Base-by-base conservation (phyloP, 1,140 invertebrate genomes). In the Teleogryllus occipitalis region DNA sequence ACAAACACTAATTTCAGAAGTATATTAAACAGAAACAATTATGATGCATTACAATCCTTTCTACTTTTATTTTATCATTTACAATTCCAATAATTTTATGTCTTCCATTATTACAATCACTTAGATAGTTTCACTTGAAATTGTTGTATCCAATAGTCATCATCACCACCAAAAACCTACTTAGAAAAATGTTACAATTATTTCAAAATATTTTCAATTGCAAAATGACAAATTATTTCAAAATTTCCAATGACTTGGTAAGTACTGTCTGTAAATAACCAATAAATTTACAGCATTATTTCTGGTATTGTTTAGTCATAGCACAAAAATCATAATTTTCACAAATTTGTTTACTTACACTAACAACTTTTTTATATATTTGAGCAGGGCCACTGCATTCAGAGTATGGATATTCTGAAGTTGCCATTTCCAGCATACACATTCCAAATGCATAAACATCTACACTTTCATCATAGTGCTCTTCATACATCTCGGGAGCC, bases 391-490 rank as follows among this genome's bases (percentile, higher is more conserved):
- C 97, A 80, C 93, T 95, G 87, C 98, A 99, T 88, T 99, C 98
- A 78, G 95, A 94, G 88, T 99, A 99, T 5, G 98, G 98, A 90
- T 99, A 99, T 88, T 99, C 98, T 48, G 96, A 97, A n/a, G 98
- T 99, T 74, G 98, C 97, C 98, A 99, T 99, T 89, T 99, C 98
- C 83, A 99, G 89, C 96, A 99, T 98, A 87, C 98, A 99, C 98
- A 99, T 99, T 47, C 98, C 98, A 89, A 99, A 99, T 7, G 98
- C 98, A 88, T 99, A 99, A 65, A 99, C 97, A 86, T 99, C 98
- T 22, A 99, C 98, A 77, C 93, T 94, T 87, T 99, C 98, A 87
- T 99, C 98, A 86, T 99, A 99, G 87, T 98, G 97, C 87, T 99
- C 98, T 87, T 99, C 98, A 87, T 99, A 99, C 96, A 99, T 99